Evolutionary conservation across 2,888 invertebrate species (phyloP).

Genomic region (Hesperia comma): DNA sequence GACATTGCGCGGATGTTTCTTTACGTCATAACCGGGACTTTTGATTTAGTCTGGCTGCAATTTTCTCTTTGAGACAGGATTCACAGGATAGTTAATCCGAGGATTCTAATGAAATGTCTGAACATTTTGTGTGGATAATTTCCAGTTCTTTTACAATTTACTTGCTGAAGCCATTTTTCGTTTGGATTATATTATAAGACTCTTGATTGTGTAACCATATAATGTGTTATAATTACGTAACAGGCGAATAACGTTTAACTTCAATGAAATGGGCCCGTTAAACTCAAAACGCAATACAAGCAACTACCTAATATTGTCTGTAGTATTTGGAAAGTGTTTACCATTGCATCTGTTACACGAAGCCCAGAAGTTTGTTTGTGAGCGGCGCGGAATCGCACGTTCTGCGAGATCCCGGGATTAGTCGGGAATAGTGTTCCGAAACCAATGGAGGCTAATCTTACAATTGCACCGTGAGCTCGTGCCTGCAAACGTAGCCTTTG

Average conservation of each 20-base stretch:
- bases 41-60: conserved; percentile 15
- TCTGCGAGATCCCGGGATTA: conserved; percentile 18
- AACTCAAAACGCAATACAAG: no score
- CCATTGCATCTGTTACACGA: conserved; percentile 2
- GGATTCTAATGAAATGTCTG: no score
- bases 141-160: no score
- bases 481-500: conserved; percentile 16
- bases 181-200: no score
- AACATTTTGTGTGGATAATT: no score
- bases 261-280: no score
- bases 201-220: no score
- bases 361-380: conserved; percentile 14
- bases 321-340: conserved; percentile 4
- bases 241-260: no score
- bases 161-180: no score
- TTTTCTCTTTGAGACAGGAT: background rate
- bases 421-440: conserved; percentile 29
- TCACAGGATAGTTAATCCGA: no score
- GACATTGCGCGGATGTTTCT: conserved; percentile 16
- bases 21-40: conserved; percentile 7
- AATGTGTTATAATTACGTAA: no score
- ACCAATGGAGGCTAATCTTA: conserved; percentile 30
- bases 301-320: background rate
- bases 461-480: conserved; percentile 22
- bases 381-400: conserved; percentile 14